These are phyloP conservation scores for Andrena fulva DNA, from an alignment of 2,888 invertebrate genomes.

Conservation along the genomic window DNA sequence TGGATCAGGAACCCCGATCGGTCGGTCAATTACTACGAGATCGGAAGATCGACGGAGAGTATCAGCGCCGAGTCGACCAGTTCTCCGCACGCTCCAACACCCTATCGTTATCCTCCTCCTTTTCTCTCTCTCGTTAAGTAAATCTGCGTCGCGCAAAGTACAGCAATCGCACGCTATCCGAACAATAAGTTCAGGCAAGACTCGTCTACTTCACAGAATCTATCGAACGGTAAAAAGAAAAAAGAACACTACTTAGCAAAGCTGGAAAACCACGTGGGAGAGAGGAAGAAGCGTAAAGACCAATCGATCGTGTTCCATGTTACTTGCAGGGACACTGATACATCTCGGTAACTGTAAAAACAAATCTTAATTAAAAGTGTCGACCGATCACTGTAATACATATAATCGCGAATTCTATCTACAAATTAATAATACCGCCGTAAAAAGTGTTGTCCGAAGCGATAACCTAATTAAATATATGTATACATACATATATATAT, in stretches of 20 bases:
- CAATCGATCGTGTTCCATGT: slow-evolving; percentile 59
- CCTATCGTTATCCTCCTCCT: background rate
- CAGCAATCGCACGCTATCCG: background rate
- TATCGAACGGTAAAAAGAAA: background rate
- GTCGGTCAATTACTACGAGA: slow-evolving; percentile 21
- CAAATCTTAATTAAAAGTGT: slow-evolving; percentile 61
- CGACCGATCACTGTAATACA: slow-evolving; percentile 45
- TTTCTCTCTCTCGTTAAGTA: background rate
- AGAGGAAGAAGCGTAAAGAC: slow-evolving; percentile 6
- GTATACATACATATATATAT: background rate
- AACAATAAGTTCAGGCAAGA: background rate
- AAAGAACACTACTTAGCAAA: background rate
- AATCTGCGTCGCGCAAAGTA: background rate
- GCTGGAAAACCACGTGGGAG: background rate
- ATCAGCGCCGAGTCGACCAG: background rate
- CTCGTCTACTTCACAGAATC: background rate
- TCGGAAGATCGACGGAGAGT: slow-evolving; percentile 15
- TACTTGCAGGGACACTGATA: slow-evolving; percentile 56
- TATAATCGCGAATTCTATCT: slow-evolving; percentile 71
- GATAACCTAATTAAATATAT: slow-evolving; percentile 77
- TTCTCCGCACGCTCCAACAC: background rate
- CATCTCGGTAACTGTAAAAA: slow-evolving; percentile 72
- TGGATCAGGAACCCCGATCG: slow-evolving; percentile 50
- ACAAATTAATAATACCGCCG: slow-evolving; percentile 81
- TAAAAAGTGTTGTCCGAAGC: slow-evolving; percentile 66